Evolutionary conservation across 2,797 vertebrate species (phyloP), one percentile per base, ranked within the genome.

Genomic region (Neostethus bicornis): DNA sequence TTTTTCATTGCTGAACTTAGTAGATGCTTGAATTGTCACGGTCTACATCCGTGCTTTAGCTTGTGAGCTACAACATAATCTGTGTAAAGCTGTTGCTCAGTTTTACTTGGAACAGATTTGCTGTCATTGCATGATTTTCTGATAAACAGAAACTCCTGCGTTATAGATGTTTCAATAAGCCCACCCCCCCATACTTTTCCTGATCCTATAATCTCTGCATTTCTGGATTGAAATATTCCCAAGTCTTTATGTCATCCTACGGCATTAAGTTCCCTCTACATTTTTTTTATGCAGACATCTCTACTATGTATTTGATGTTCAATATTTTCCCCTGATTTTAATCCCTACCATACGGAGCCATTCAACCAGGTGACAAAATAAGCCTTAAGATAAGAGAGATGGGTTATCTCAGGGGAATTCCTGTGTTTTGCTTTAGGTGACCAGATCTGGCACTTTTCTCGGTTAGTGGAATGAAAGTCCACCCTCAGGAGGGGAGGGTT

Each of bases 31-130:
- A 77, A 86, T 75, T 77, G 54, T 73, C 79, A 63, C 85, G 84
- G 70, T 85, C 81, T 81, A 70, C 65, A 86, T 87, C 88, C 88
- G 80, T 84, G 83, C 85, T 87, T 89, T 86, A 83, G 80, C 73
- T 68, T 79, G 70, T 84, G 75, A 73, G 79, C 72, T 75, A 32
- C 67, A 66, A 50, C 37, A 49, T 89, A 90, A 91, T 89, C 87
- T 89, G 87, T 51, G 62, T 65, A 87, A 85, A 90, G 77, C 85
- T 67, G 64, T 61, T 60, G 82, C 79, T 87, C 75, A 74, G 73
- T 74, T 73, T 45, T 75, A 75, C 68, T 66, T 77, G 72, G 72
- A 90, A 87, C 72, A 86, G 87, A 82, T 89, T 86, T 86, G 49
- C 74, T 55, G 51, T 64, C 68, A 74, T 80, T 61, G 48, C 75